Conservation (phyloP, 2,797 vertebrate genomes). For the Clarias platycephalus region DNA sequence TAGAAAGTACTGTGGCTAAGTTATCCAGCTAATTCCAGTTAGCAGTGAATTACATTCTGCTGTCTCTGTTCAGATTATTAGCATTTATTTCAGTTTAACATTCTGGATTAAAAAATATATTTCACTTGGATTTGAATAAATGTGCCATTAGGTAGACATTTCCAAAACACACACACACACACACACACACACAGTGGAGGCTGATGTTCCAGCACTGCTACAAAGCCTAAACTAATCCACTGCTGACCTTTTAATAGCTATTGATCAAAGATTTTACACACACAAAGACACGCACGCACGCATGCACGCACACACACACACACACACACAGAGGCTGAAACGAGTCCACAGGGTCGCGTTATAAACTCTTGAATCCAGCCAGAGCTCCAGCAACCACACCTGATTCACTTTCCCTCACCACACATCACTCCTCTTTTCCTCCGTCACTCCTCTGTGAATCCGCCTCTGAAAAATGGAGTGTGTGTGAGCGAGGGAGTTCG, state of each 20-base stretch:
- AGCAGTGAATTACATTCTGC: background rate
- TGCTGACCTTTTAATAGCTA: slow-evolving; percentile 7
- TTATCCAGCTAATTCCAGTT: background rate
- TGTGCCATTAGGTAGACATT: background rate
- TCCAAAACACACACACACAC: background rate
- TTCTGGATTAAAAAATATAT: background rate
- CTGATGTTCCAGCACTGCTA: background rate
- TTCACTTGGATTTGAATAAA: background rate
- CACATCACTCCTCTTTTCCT: background rate
- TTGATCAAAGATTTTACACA: background rate
- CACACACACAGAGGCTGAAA: background rate
- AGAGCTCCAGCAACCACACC: slow-evolving; percentile 20
- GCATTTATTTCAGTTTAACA: background rate
- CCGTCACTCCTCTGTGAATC: slow-evolving; percentile 16
- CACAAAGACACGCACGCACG: slow-evolving; percentile 1
- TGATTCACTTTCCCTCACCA: background rate
- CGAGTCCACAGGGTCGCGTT: slow-evolving; percentile 2
- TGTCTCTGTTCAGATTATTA: background rate
- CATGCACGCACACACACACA: slow-evolving; percentile 11
- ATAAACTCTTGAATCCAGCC: background rate
- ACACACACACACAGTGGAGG: background rate
- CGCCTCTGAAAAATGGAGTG: slow-evolving; percentile 22
- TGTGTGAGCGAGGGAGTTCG: background rate
- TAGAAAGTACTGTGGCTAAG: background rate
- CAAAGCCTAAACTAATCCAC: background rate